These are phyloP conservation scores for Thalpophila matura DNA, from an alignment of 2,888 invertebrate species.

Conservation along the genomic window DNA sequence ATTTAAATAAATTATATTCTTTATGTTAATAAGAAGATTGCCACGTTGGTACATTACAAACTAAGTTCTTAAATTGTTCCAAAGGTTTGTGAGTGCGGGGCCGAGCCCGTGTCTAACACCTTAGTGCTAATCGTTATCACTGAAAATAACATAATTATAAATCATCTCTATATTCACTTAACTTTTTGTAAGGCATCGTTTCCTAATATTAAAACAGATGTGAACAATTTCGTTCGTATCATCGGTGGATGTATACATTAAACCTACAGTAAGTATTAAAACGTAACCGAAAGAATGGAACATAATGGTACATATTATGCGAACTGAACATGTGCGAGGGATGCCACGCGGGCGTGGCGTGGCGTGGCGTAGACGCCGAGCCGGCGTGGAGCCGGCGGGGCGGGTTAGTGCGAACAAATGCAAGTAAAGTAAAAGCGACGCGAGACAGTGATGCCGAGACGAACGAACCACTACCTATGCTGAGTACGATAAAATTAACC, in stretches of 20 bases:
- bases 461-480: constrained; percentile 69
- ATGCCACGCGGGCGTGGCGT: constrained; percentile 32
- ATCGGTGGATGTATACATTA: constrained; percentile 89
- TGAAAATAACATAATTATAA: constrained; percentile 89
- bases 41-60: constrained; percentile 89
- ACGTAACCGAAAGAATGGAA: constrained; percentile 77
- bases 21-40: constrained; percentile 90
- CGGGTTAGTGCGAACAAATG: constrained; percentile 62
- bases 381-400: constrained; percentile 20
- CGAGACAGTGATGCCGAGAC: constrained; percentile 70
- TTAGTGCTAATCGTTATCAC: constrained; percentile 87
- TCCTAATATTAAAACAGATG: constrained; percentile 88
- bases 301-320: constrained; percentile 70
- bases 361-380: neutral
- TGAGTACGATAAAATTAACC: constrained; percentile 66
- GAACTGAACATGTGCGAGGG: constrained; percentile 65
- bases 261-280: constrained; percentile 79
- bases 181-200: constrained; percentile 89
- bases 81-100: constrained; percentile 83
- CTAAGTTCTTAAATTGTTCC: constrained; percentile 90
- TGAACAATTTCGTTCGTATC: constrained; percentile 81
- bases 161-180: constrained; percentile 89
- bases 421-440: constrained; percentile 57
- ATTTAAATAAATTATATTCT: constrained; percentile 90
- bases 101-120: constrained; percentile 79